These are phyloP conservation scores for Heterodera carotae DNA, from an alignment of 1,140 invertebrate species.

Conservation along the genomic window DNA sequence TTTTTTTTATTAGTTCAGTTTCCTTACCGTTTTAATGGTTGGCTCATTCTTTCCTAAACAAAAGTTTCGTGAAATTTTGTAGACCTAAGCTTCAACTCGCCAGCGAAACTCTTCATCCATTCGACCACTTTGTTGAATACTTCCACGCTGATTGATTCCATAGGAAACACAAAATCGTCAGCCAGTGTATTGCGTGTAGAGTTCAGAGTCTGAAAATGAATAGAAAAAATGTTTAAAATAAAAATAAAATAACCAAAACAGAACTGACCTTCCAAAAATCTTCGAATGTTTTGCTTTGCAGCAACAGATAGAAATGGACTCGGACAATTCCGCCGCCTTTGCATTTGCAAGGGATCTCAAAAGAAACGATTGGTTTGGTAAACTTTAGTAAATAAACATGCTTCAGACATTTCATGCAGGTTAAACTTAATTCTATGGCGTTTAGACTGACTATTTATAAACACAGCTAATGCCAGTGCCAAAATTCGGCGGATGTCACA, in stretches of 20 bases:
- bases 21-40: background rate
- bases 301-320: background rate
- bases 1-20: background rate
- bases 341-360: background rate
- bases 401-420: too few species aligned
- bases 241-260: background rate
- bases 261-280: background rate
- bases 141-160: background rate
- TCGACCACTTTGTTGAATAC: constrained; percentile 31
- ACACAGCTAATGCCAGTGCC: too few species aligned
- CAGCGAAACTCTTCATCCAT: constrained; percentile 19
- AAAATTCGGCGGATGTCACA: too few species aligned
- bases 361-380: background rate
- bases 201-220: background rate
- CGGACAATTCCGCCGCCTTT: background rate
- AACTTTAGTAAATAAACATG: too few species aligned
- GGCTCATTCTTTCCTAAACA: constrained; percentile 13
- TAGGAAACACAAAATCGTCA: constrained; percentile 28
- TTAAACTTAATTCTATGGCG: too few species aligned
- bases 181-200: background rate
- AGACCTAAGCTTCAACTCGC: background rate
- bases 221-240: background rate
- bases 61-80: background rate
- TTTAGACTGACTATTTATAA: too few species aligned
- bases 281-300: background rate